phyloP scores from a whole-genome alignment of 2,888 invertebrate species.

The Aporophyla lueneburgensis region DNA sequence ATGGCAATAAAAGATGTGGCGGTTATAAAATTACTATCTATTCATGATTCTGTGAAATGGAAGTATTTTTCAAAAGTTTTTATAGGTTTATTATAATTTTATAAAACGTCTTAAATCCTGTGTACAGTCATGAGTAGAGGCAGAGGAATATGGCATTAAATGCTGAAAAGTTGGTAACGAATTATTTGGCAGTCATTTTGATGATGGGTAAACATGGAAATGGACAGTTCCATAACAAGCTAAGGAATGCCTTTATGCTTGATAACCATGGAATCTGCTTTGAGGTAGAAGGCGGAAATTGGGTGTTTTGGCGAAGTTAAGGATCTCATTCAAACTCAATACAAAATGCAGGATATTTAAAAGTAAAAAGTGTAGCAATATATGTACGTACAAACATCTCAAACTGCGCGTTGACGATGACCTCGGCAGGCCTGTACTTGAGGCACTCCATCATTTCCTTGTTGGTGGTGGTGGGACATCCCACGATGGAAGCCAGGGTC shows the following conservation, averaged over 20 bases:
- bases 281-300: background rate
- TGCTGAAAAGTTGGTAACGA: too few relatives aligned
- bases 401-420: constrained; percentile 90
- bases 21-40: too few relatives aligned
- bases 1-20: too few relatives aligned
- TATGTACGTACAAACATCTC: constrained; percentile 92
- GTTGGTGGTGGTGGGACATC: constrained; percentile 91
- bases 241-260: too few relatives aligned
- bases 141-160: too few relatives aligned
- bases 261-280: background rate
- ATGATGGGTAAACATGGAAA: too few relatives aligned
- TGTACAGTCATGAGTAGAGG: too few relatives aligned
- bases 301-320: background rate
- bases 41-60: background rate
- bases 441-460: constrained; percentile 92
- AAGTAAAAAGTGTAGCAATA: background rate
- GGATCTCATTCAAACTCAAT: too few relatives aligned
- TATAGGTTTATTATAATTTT: background rate
- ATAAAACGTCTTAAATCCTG: background rate
- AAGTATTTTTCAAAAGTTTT: too few relatives aligned
- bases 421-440: constrained; percentile 90
- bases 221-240: too few relatives aligned
- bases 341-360: background rate
- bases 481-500: constrained; percentile 91
- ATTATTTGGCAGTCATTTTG: too few relatives aligned